A percentile compares a stretch with the other conserved stretches of the same genome.
phyloP scores from a whole-genome alignment of 2,113 vertebrate genomes.

The Tachysurus fulvidraco region DNA sequence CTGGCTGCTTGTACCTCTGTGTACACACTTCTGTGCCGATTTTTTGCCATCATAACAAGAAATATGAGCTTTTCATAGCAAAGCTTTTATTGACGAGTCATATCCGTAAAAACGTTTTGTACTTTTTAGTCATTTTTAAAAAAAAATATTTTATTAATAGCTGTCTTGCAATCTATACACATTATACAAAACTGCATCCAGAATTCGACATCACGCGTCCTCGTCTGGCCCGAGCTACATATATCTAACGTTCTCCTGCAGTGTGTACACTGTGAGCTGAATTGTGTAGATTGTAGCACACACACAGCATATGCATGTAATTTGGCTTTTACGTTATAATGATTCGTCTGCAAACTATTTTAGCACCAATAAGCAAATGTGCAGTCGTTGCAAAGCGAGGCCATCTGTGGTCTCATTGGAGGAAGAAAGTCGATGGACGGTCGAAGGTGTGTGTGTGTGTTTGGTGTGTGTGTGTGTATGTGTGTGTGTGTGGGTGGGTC shows the following conservation, averaged over 20 bases:
- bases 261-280: too few relatives aligned
- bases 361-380: slow-evolving; percentile 36
- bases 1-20: neutral
- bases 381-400: slow-evolving; percentile 26
- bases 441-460: slow-evolving; percentile 22
- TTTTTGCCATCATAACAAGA: neutral
- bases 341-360: slow-evolving; percentile 26
- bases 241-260: neutral
- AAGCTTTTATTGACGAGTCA: neutral
- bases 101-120: neutral
- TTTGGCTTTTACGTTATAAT: neutral
- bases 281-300: neutral
- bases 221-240: neutral
- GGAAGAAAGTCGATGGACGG: slow-evolving; percentile 6
- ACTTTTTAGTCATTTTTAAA: neutral
- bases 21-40: neutral
- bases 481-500: slow-evolving; percentile 23
- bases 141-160: too few relatives aligned
- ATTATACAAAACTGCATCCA: neutral
- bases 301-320: too few relatives aligned
- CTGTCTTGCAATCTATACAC: neutral
- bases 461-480: slow-evolving; percentile 27
- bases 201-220: neutral
- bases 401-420: neutral
- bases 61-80: neutral